phyloP scores from a whole-genome alignment of 2,113 vertebrate species.

The Cyprinus carpio region DNA sequence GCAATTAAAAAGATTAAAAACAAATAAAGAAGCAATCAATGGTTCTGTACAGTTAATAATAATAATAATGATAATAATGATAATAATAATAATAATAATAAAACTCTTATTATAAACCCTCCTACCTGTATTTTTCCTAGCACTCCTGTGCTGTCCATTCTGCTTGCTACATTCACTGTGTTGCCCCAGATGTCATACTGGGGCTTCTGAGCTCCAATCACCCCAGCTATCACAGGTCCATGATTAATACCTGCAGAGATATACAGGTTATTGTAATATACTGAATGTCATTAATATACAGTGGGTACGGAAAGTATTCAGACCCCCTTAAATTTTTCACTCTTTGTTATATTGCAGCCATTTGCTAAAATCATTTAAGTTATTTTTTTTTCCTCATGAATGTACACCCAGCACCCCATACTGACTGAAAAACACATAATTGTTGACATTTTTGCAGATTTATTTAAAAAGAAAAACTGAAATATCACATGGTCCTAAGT shows the following conservation, averaged over 20 bases:
- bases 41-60: background rate
- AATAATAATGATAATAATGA: background rate
- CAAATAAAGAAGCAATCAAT: background rate
- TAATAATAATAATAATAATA: too few species aligned
- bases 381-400: too few species aligned
- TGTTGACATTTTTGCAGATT: too few species aligned
- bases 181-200: slow-evolving; percentile 99
- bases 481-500: too few species aligned
- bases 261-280: background rate
- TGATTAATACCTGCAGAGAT: slow-evolving; percentile 88
- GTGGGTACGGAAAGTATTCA: too few species aligned
- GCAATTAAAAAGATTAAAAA: background rate
- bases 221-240: slow-evolving; percentile 94
- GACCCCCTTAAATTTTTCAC: too few species aligned
- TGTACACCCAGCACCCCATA: too few species aligned
- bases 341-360: too few species aligned
- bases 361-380: too few species aligned
- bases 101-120: too few species aligned
- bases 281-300: background rate
- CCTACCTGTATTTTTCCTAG: slow-evolving; percentile 96
- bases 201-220: slow-evolving; percentile 97
- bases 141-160: slow-evolving; percentile 97
- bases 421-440: too few species aligned
- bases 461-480: too few species aligned
- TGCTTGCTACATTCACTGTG: slow-evolving; percentile 95